These are phyloP conservation scores for Sebastes glaucus DNA, from an alignment of 2,797 vertebrate genomes.

Conservation along the genomic window DNA sequence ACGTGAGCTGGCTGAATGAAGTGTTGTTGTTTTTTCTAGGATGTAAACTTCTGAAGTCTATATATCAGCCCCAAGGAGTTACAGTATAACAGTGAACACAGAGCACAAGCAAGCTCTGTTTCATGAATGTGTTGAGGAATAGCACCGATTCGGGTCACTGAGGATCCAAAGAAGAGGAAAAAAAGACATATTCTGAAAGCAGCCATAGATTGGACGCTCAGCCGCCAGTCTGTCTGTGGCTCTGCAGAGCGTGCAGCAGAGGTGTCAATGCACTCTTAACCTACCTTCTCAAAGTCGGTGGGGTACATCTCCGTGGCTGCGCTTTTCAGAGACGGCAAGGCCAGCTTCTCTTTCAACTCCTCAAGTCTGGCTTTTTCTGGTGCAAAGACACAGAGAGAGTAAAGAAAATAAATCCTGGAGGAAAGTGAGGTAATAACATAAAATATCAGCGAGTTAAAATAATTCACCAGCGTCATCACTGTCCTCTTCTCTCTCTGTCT, in stretches of 20 bases:
- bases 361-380: conserved; percentile 71
- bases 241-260: conserved; percentile 32
- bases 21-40: conserved; percentile 4
- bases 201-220: conserved; percentile 23
- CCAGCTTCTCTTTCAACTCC: conserved; percentile 73
- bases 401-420: not conserved
- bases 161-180: conserved; percentile 25
- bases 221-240: conserved; percentile 62
- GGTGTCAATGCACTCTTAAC: conserved; percentile 11
- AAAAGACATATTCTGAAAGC: conserved; percentile 38
- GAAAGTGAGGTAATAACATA: not conserved
- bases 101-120: conserved; percentile 60
- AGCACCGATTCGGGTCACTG: conserved; percentile 56
- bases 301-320: conserved; percentile 77
- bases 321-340: conserved; percentile 35
- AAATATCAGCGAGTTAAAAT: not conserved
- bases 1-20: not conserved
- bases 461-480: conserved; percentile 75
- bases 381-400: conserved; percentile 19
- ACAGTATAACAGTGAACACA: not conserved
- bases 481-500: conserved; percentile 45
- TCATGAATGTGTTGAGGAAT: conserved; percentile 1
- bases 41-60: conserved; percentile 16
- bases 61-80: conserved; percentile 10
- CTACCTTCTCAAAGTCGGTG: conserved; percentile 91